Evolutionary conservation across 2,888 invertebrate species (phyloP), one percentile per base, ranked within the genome.

Genomic region (Cerceris ruficornis): DNA sequence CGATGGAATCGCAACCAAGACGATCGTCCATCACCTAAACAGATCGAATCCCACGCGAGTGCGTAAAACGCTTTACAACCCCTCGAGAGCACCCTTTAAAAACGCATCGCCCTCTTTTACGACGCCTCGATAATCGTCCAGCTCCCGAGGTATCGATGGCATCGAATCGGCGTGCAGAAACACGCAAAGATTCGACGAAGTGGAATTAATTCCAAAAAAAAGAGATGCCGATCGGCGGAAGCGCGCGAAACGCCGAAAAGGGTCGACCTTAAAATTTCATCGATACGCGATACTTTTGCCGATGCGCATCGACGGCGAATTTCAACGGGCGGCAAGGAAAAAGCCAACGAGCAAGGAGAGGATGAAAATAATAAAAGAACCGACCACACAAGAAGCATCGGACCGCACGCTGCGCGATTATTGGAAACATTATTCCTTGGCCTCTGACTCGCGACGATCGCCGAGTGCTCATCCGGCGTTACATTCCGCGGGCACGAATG

Each of bases 61-160:
- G 74, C 80, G 81, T 84, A 82, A 82, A 82, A 78, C 73, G 83
- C 91, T 91, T 91, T 90, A 90, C 88, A 88, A 90, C 88, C 85
- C 84, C 85, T 86, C 54, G 86, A 84, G 88, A 90, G 90, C 89
- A 89, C 91, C 89, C 89, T 91, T 92, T 91, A 91, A 92, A 91
- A 91, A 89, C 90, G 90, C 90, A 91, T 92, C 90, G 85, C 82
- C 87, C 88, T 88, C 88, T 90, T 91, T 91, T 91, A 91, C 89
- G 89, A 87, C 86, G 82, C 87, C 86, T 84, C 88, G 91, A 91
- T 92, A 91, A 91, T 89, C 88, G 87, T 87, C 89, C 88, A 89
- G 89, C 88, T 87, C 83, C 83, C 76, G n/a, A n/a, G 75, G 81
- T 80, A 86, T 82, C 78, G 46, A 64, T 68, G 67, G 62, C 80